phyloP scores from a whole-genome alignment of 2,113 vertebrate species.

The Glaucomys volans region DNA sequence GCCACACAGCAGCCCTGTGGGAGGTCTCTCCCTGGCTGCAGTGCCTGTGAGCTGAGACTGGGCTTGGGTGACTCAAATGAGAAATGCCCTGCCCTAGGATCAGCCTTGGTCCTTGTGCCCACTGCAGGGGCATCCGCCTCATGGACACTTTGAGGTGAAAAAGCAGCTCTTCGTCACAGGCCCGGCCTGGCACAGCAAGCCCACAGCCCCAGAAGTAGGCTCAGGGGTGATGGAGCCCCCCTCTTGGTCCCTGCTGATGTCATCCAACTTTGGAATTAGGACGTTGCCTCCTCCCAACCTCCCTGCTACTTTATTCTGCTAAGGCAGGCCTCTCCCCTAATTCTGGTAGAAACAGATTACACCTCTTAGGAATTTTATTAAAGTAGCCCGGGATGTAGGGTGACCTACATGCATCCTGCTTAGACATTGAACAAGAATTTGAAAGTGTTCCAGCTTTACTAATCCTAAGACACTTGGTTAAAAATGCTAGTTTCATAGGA shows the following conservation, averaged over 20 bases:
- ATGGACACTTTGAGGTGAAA: accelerated
- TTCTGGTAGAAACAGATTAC: not conserved
- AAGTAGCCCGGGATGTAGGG: not conserved
- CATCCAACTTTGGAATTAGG: not conserved
- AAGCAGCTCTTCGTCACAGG: not conserved
- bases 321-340: not conserved
- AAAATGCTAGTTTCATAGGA: not conserved
- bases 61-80: not conserved
- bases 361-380: not conserved
- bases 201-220: not conserved
- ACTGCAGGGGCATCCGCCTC: not conserved
- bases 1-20: not conserved
- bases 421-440: not conserved
- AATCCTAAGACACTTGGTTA: not conserved
- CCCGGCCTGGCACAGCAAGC: not conserved
- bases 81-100: not conserved
- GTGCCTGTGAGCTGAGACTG: not conserved
- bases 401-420: not conserved
- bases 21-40: not conserved
- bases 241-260: not conserved
- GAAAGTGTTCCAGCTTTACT: not conserved
- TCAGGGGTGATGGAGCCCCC: not conserved
- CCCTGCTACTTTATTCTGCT: not conserved
- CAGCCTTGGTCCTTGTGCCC: not conserved
- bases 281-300: not conserved